These are phyloP conservation scores for Periparus ater DNA, from an alignment of 2,797 vertebrate genomes.

Conservation along the genomic window DNA sequence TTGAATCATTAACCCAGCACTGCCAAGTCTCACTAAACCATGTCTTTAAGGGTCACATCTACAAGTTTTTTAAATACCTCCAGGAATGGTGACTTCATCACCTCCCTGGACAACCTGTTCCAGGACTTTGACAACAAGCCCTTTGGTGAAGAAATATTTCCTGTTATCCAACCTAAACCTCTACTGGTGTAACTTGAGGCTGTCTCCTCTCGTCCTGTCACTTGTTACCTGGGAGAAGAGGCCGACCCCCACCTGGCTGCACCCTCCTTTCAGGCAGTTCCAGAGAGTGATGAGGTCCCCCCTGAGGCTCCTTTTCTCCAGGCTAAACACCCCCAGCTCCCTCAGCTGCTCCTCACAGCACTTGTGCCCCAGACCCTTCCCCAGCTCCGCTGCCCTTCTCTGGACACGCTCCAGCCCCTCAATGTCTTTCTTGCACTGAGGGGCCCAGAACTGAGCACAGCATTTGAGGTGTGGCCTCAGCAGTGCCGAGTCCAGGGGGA, in stretches of 20 bases:
- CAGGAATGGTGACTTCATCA: not conserved
- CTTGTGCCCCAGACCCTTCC: not conserved
- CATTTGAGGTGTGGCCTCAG: accelerated
- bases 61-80: not conserved
- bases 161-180: not conserved
- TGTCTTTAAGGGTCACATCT: not conserved
- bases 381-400: not conserved
- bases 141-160: not conserved
- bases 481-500: not conserved
- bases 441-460: not conserved
- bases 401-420: not conserved
- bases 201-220: not conserved
- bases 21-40: not conserved
- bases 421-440: not conserved
- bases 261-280: not conserved
- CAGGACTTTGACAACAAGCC: not conserved
- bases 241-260: accelerated
- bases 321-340: not conserved
- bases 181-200: not conserved
- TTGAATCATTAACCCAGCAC: accelerated
- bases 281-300: accelerated
- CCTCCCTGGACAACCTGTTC: not conserved
- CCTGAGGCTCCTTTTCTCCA: not conserved
- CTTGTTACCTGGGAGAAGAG: not conserved
- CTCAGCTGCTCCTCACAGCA: not conserved